A percentile compares a stretch with the other conserved stretches of the same genome.
Conservation (phyloP, 2,113 vertebrate species). For the Myotis lucifugus region DNA sequence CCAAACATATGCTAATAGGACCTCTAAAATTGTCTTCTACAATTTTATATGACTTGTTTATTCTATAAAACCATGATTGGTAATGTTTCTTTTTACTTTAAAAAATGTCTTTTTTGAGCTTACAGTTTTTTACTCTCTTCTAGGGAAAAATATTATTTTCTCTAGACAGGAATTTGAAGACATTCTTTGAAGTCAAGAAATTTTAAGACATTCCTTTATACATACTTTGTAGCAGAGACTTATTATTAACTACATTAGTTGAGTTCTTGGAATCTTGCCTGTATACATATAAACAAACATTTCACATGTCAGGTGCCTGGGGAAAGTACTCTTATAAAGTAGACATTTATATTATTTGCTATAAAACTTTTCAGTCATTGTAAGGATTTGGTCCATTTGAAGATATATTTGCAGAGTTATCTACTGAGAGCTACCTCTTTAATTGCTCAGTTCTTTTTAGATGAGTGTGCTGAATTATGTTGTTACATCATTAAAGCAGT, state of each 20-base stretch:
- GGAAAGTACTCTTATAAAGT: not conserved
- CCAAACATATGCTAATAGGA: not conserved
- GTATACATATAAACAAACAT: not conserved
- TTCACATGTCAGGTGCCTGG: not conserved
- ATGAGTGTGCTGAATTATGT: not conserved
- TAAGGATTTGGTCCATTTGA: not conserved
- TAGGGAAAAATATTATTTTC: not conserved
- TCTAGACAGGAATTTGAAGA: not conserved
- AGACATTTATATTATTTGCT: slow-evolving; percentile 5
- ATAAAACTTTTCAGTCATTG: not conserved
- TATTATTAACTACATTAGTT: not conserved
- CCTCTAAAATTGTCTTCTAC: not conserved
- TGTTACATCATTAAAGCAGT: not conserved
- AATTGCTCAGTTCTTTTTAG: not conserved
- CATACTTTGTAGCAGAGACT: not conserved
- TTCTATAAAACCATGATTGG: not conserved
- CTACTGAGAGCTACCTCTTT: not conserved
- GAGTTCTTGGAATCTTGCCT: not conserved
- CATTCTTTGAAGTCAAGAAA: not conserved
- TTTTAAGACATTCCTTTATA: not conserved
- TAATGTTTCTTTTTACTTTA: not conserved
- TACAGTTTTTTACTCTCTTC: not conserved
- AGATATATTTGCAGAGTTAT: not conserved
- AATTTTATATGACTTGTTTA: not conserved
- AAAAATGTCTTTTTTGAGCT: not conserved